Base-by-base conservation (phyloP, 2,797 vertebrate species). In the Acanthis flammea region DNA sequence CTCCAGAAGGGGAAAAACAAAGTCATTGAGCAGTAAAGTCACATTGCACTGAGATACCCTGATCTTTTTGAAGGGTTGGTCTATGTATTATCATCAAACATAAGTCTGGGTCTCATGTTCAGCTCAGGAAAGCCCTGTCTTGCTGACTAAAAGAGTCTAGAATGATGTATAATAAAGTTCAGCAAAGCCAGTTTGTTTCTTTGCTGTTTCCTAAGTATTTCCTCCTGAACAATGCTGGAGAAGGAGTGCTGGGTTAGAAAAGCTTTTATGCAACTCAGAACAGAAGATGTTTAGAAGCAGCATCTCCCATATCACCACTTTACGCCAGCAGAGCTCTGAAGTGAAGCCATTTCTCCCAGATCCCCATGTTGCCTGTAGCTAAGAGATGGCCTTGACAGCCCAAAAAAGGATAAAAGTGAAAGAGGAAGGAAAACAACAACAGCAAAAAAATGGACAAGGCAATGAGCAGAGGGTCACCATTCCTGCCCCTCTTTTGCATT, bases 331-430 rank as follows among this genome's bases (percentile, higher is more conserved):
- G 31, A 58, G 33, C 21, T 33, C 25, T 58, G n/a, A 88, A 54
- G 7, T 10, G 39, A 86, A 72, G 10, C 5, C 4, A 12, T 3
- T 55, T 61, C 28, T 77, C 24, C 19, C 11, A 9, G 6, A 23
- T 44, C 1, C 3, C 12, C 1, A 0, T 12, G 3, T 15, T 83
- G n/a, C 0, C 0, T 22, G 10, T 7, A 31, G 27, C 4, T 39
- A 25, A 42, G 28, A 51, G 8, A 50, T 4, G 54, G 15, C 14
- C 3, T 30, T 47, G n/a, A 15, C 33, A 71, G 10, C 3, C 11
- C 14, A 1, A 13, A 61, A 78, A 78, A 50, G 15, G 16, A 47
- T 27, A 53, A 66, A 23, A 78, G 7, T 1, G 2, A 17, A 3
- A 12, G 6, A 33, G 8, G 2, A 28, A 28, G 7, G 27, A 50